Base-by-base conservation (phyloP, 2,113 vertebrate genomes). In the Pachypanchax playfairii region DNA sequence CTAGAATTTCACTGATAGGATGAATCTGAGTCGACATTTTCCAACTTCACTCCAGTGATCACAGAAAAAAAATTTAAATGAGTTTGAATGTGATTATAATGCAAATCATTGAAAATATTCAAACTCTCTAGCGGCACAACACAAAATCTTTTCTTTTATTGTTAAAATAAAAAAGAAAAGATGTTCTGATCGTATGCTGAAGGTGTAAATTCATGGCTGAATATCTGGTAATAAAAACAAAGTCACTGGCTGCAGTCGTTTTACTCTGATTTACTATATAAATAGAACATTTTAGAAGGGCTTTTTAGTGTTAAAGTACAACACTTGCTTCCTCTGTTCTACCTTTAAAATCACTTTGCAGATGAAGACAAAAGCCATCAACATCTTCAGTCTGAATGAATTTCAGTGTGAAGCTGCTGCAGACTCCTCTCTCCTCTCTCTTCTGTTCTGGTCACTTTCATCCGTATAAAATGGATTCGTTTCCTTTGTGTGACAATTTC, bases 401-500 rank as follows among this genome's bases (percentile, higher is more conserved):
- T 71, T 29, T 70, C 41, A 24, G 70, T 18, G 65, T 47, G 47
- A 62, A 79, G 65, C 55, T 48, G 35, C n/a, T 59, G 17, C 0
- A 4, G 65, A 71, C 51, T 13, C 51, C 49, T n/a, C 71, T 38
- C 51, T 13, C 51, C 49, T n/a, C 71, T 38, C 48, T 42, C 31
- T 0, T 48, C 53, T 44, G 29, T 26, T 71, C 65, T 56, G 50
- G 53, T 58, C 78, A 70, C 65, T 67, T 47, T 10, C 48, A 79
- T 72, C 52, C 80, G 63, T 75, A 76, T 80, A 82, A 77, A 82
- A 82, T 65, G 46, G 65, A 84, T 83, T 79, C 41, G 70, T 56
- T 73, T 77, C 62, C 79, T 84, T 83, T 80, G 74, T 79, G 57
- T 83, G 44, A 64, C 81, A 83, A 82, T 86, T 82, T 85, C 65